Base-by-base conservation (phyloP, 2,113 vertebrate genomes). In the Ophiodon elongatus region DNA sequence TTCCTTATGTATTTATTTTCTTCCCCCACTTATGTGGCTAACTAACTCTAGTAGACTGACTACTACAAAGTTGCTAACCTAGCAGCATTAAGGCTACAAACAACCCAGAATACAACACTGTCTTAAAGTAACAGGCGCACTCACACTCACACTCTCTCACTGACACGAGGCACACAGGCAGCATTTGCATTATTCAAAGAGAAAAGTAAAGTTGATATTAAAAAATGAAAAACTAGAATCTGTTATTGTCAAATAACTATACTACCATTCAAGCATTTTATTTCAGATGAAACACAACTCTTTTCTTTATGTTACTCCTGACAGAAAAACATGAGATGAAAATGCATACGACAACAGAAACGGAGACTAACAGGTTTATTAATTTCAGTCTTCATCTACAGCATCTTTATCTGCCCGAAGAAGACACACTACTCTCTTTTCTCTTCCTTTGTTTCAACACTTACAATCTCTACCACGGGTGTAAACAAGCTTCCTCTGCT, bases 401-500 rank as follows among this genome's bases (percentile, higher is more conserved):
- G 11, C 54, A 29, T 69, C 64, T 68, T 4, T n/a, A 2, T 57
- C 65, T 57, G 35, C 11, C 29, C 4, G 2, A 37, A 52, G 11
- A 83, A 52, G 60, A 82, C 25, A 41, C 35, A 27, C 23, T 15
- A 27, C 19, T 65, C 35, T 54, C 45, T 33, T 66, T 25, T 82
- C 35, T 77, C 45, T 19, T n/a, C 76, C 31, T 27, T 70, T 79
- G 80, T 85, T 85, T 79, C 54, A 39, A 59, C 72, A 43, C 43
- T 60, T 72, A 39, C 35, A 65, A 33, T 54, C 50, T 69, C 13
- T 27, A 45, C 35, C 14, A 64, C 37, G 50, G 59, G 15, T 71
- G 19, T 21, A 72, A 72, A 82, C 45, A 52, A 60, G 67, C 56
- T 73, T 76, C 50, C 73, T 63, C 19, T 80, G 59, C 79, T 73